These are phyloP conservation scores for Parapristionchus giblindavisi DNA, from an alignment of 2,888 invertebrate genomes.

Conservation along the genomic window DNA sequence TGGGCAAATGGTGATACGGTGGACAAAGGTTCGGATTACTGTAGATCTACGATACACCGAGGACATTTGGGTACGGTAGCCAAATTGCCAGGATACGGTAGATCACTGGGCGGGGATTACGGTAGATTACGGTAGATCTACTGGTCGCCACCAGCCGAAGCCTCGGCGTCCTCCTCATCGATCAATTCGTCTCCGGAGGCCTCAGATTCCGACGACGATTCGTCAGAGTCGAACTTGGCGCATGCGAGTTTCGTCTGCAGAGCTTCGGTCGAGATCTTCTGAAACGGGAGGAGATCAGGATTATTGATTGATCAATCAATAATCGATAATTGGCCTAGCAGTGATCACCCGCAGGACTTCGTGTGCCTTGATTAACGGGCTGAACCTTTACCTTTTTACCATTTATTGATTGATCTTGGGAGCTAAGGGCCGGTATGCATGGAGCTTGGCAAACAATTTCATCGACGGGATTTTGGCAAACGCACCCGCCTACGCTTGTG, in stretches of 20 bases:
- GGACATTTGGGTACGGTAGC: neutral
- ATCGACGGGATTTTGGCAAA: no score
- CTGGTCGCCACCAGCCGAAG: constrained; percentile 5
- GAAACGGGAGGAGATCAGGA: no score
- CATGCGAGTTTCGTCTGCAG: constrained; percentile 24
- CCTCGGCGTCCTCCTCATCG: constrained; percentile 11
- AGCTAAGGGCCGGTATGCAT: no score
- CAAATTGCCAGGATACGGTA: no score
- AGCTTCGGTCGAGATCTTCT: constrained; percentile 17
- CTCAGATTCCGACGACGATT: constrained; percentile 22
- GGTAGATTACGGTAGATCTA: constrained; percentile 25
- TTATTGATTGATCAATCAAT: neutral
- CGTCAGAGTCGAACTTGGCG: constrained; percentile 37
- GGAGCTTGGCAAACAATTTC: no score
- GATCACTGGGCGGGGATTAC: neutral
- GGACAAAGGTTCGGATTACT: neutral
- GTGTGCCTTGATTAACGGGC: no score
- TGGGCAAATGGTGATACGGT: constrained; percentile 1
- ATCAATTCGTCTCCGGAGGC: constrained; percentile 29
- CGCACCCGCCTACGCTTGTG: no score
- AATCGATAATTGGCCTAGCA: neutral
- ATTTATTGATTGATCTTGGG: no score
- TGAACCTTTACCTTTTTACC: no score
- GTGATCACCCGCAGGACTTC: no score
- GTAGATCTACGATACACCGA: neutral